Percentiles rank a stretch among this genome's conserved stretches.
Conservation (phyloP, 2,113 vertebrate species). For the Cinclus mexicanus region DNA sequence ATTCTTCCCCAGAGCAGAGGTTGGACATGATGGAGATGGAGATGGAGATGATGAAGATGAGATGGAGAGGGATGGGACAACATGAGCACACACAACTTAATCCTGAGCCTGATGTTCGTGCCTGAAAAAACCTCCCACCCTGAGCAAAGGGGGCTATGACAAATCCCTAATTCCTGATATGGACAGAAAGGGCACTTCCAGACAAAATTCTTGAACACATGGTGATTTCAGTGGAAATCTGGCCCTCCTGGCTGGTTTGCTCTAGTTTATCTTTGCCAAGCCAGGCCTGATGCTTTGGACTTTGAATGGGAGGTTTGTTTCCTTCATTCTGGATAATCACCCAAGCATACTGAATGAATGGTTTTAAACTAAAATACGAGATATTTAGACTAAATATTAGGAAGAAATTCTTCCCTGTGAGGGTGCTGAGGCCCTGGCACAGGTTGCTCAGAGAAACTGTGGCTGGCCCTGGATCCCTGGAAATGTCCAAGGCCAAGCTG, state of each 20-base stretch:
- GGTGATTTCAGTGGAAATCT: background rate
- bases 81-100: background rate
- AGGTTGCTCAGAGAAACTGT: background rate
- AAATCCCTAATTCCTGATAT: fast-evolving
- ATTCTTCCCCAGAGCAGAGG: background rate
- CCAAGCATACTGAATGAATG: background rate
- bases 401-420: background rate
- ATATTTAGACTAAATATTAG: background rate
- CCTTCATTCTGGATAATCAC: background rate
- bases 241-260: background rate
- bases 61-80: background rate
- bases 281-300: background rate
- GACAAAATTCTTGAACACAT: background rate
- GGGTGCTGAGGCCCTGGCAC: fast-evolving
- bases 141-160: background rate
- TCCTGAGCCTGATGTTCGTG: background rate
- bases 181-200: background rate
- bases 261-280: background rate
- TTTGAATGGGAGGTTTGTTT: background rate
- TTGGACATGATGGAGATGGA: background rate
- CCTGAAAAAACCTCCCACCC: background rate
- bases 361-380: background rate
- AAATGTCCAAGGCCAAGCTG: background rate
- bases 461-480: background rate
- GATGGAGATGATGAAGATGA: too few relatives aligned